A percentile compares a stretch with the other conserved stretches of the same genome.
Conservation (phyloP, 1,140 invertebrate genomes). For the Rhagoletis pomonella region DNA sequence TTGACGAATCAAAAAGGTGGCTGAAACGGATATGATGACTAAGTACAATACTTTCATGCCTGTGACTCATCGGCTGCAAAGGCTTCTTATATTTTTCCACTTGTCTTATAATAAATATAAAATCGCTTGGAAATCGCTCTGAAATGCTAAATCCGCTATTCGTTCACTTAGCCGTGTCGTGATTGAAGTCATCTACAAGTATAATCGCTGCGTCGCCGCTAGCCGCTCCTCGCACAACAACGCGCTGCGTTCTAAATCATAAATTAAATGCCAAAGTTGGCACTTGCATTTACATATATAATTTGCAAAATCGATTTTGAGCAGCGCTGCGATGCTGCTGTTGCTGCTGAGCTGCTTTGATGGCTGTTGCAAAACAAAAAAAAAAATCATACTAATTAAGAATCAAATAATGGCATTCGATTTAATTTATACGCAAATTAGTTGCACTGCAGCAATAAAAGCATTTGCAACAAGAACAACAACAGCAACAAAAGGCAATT, state of each 20-base stretch:
- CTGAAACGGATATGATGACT: background rate
- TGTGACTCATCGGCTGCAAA: background rate
- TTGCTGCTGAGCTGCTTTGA: background rate
- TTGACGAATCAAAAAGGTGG: background rate
- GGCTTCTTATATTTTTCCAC: background rate
- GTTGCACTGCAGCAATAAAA: conserved; percentile 29
- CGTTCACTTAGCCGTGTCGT: conserved; percentile 20
- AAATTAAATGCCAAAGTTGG: conserved; percentile 47
- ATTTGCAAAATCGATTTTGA: conserved; percentile 22
- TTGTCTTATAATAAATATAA: background rate
- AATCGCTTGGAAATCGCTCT: conserved; percentile 26
- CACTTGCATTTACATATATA: conserved; percentile 36
- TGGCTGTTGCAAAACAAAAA: background rate
- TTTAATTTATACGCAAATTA: conserved; percentile 50
- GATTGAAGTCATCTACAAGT: background rate
- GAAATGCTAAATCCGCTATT: background rate
- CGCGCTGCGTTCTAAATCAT: conserved; percentile 26
- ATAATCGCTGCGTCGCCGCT: background rate
- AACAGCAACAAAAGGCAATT: background rate
- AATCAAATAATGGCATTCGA: conserved; percentile 24
- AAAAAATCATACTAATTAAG: conserved; percentile 19
- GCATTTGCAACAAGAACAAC: background rate
- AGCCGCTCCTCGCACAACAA: background rate
- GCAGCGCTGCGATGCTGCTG: background rate
- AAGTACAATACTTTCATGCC: background rate